Percentiles rank a stretch among this genome's conserved stretches.
These are phyloP conservation scores for Naja naja DNA, from an alignment of 2,113 vertebrate species.

Conservation along the genomic window DNA sequence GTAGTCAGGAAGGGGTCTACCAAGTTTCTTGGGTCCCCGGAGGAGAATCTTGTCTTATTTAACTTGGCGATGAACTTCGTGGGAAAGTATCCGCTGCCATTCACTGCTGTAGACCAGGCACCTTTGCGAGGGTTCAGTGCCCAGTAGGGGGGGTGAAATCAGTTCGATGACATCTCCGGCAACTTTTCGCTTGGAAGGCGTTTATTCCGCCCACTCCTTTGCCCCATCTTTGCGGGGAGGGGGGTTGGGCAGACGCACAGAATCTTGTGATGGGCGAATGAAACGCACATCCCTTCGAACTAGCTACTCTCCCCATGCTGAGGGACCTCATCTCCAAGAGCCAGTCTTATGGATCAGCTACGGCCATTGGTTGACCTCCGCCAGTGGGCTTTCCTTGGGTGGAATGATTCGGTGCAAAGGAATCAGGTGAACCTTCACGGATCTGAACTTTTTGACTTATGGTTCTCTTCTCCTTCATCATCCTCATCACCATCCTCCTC, in stretches of 20 bases:
- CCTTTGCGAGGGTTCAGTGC: not conserved
- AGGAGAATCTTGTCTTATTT: not conserved
- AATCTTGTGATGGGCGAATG: not conserved
- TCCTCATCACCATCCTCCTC: not conserved
- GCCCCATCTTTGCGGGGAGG: not conserved
- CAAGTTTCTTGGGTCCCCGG: slow-evolving; percentile 22
- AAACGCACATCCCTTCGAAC: not conserved
- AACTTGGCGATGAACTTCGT: not conserved
- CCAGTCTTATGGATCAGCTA: not conserved
- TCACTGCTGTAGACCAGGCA: not conserved
- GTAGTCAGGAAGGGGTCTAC: not conserved
- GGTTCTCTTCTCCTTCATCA: not conserved
- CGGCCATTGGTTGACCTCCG: not conserved
- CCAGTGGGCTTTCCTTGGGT: not conserved
- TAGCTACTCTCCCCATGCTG: not conserved
- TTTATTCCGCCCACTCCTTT: not conserved
- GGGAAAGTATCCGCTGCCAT: not conserved
- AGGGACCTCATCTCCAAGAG: not conserved
- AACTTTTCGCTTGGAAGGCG: slow-evolving; percentile 22
- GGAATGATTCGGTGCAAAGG: not conserved
- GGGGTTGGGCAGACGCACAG: not conserved
- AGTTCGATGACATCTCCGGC: not conserved
- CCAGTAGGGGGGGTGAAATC: not conserved
- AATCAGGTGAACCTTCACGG: not conserved
- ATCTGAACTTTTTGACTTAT: not conserved